Base-by-base conservation (phyloP, 2,797 vertebrate species). In the Rhinophrynus dorsalis region DNA sequence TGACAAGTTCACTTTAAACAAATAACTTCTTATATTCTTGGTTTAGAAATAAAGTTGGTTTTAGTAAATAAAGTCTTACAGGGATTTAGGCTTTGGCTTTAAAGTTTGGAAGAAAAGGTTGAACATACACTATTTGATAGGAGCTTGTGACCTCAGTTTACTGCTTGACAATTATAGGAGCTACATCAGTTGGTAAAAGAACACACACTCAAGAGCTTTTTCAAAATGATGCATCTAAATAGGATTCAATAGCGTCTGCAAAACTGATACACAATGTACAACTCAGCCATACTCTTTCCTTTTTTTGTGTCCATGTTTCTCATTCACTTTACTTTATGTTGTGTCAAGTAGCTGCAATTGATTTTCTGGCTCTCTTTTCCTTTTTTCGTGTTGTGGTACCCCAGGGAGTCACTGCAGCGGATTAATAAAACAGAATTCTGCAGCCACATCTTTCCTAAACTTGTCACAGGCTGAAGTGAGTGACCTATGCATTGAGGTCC, bases 401-500 rank as follows among this genome's bases (percentile, higher is more conserved):
- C 38, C 45, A 42, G 70, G 70, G 62, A 66, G 61, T 58, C 61
- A 65, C 47, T 24, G 37, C 45, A 60, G n/a, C 42, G 47, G 62
- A 45, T 59, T 73, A 60, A 66, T 67, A 60, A 66, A 66, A 66
- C 70, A 73, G 62, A 59, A 58, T 48, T 51, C 70, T 67, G 45
- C 27, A 26, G 57, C 47, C 27, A 9, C 60, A 47, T 66, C 55
- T 11, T 50, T 67, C 40, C 62, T 60, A 45, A 66, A 73, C 70
- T 66, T 73, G 62, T 73, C 62, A 73, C 70, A 42, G 57, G 62
- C 33, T 54, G 61, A 72, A 51, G 69, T 65, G 29, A 51, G 44
- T 72, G 68, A 72, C 68, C 68, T 72, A 65, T 72, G 40, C 47
- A 24, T 66, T 30, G 45, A 73, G 70, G 70, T 66, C 70, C 38